Evolutionary conservation across 1,140 invertebrate genomes (phyloP), one percentile per base, ranked within the genome.

Genomic region (Drosophila orosa): DNA sequence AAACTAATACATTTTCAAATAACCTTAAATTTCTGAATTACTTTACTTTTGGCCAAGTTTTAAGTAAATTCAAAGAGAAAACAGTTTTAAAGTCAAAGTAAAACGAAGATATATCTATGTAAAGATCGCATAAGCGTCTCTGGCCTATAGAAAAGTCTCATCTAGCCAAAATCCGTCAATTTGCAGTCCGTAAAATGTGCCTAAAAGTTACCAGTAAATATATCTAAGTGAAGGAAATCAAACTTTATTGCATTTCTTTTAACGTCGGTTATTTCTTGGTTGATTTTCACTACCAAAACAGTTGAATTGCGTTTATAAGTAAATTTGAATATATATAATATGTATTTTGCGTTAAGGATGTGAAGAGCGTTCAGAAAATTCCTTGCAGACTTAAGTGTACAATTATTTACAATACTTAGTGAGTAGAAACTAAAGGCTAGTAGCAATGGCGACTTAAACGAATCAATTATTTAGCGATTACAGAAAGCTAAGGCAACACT

Each of bases 211-310:
- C 39, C 57, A 60, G 45, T 61, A 29, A 67, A 48, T 45, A 35
- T 82, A 31, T 54, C 25, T 74, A 52, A 52, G 54, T 58, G 66
- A 59, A 66, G 45, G 50, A 78, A 78, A 69, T 82, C 24, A 65
- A 69, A 72, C 24, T 84, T 81, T 84, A 83, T 82, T 79, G 69
- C 17, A 63, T 72, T 75, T 75, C 42, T 54, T 67, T 67, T 12
- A 59, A 65, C 44, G 57, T 61, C 35, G 59, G 61, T 78, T 60
- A 40, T 45, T 39, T 37, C 22, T 35, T 42, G 50, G 17, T 12
- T n/a, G 5, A 54, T 29, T 59, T 22, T 56, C 33, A 31, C 25
- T 42, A 47, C 56, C 59, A 56, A 79, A 22, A 78, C 44, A 68
- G 25, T 48, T 56, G 25, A 37, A 12, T 68, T 58, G 45, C 2